phyloP scores from a whole-genome alignment of 2,113 vertebrate species.

The Sinocyclocheilus anshuiensis region DNA sequence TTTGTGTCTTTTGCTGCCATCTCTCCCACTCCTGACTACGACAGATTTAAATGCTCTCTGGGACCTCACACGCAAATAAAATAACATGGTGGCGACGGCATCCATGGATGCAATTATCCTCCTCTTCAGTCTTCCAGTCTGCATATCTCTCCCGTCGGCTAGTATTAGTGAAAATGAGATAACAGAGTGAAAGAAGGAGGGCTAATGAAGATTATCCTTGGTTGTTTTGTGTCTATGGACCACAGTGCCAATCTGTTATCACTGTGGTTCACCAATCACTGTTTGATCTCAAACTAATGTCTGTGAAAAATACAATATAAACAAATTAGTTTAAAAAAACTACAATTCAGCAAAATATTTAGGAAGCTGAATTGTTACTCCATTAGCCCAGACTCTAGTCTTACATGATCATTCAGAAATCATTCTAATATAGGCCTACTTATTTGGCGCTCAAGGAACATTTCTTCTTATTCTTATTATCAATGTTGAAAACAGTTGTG shows the following conservation, averaged over 20 bases:
- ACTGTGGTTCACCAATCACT: neutral
- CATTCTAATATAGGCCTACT: neutral
- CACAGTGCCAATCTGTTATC: neutral
- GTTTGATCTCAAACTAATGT: neutral
- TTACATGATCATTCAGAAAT: neutral
- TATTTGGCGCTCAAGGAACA: neutral
- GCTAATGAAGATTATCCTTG: neutral
- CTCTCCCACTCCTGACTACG: constrained; percentile 54
- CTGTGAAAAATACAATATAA: neutral
- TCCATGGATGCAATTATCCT: constrained; percentile 58
- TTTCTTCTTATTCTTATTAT: neutral
- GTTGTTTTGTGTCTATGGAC: neutral
- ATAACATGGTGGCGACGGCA: constrained; percentile 38
- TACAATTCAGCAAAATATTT: neutral
- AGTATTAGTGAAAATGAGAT: neutral
- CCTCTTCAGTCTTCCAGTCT: constrained; percentile 37
- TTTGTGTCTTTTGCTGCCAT: constrained; percentile 54
- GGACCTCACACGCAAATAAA: constrained; percentile 55
- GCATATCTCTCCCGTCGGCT: constrained; percentile 16
- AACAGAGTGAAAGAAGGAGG: neutral
- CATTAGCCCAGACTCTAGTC: neutral
- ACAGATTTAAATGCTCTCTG: constrained; percentile 55
- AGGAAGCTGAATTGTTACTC: neutral
- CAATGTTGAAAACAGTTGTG: neutral
- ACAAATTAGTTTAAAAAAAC: neutral